Base-by-base conservation (phyloP, 2,113 vertebrate genomes). In the Cyprinodon tularosa region DNA sequence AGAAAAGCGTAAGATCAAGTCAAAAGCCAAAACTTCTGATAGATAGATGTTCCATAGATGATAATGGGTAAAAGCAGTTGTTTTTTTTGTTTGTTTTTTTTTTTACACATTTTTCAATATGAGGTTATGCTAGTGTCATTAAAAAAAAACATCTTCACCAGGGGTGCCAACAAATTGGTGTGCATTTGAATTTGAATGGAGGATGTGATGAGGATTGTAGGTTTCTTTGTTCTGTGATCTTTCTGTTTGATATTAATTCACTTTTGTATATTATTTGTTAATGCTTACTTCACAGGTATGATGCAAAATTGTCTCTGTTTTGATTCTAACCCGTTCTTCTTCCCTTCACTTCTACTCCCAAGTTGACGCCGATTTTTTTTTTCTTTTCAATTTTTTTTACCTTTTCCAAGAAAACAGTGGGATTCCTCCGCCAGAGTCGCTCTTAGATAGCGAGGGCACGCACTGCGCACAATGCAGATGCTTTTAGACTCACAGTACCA, bases 381-480 rank as follows among this genome's bases (percentile, higher is more conserved):
- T 87, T 87, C 5, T 53, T 15, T 53, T 29, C 29, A 29, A 29
- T 29, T 29, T 29, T 29, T n/a, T 29, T 29, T 29, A 29, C 29
- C 13, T 17, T 88, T 79, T 77, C 91, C 93, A 93, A 93, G 92
- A 89, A 77, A 92, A 90, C 90, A 88, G 84, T 90, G 87, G 89
- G 90, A 74, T 76, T 80, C 91, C 57, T 74, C 86, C 73, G 78
- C 91, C 85, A 84, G 82, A 94, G 83, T 85, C 91, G 88, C 72
- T 88, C 36, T 87, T 93, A 96, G 96, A 87, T 84, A 97, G 96
- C 82, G 88, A 97, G 96, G 96, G 95, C 68, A 74, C 68, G 93
- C 92, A 91, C 95, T 96, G 96, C 95, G 96, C 95, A 96, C 96
- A 97, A 97, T 96, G 96, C 96, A 93, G 89, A 94, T 92, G 95